A percentile compares a stretch with the other conserved stretches of the same genome.
Evolutionary conservation across 2,797 vertebrate genomes (phyloP).

Genomic region (Petrocephalus schoutedeni): DNA sequence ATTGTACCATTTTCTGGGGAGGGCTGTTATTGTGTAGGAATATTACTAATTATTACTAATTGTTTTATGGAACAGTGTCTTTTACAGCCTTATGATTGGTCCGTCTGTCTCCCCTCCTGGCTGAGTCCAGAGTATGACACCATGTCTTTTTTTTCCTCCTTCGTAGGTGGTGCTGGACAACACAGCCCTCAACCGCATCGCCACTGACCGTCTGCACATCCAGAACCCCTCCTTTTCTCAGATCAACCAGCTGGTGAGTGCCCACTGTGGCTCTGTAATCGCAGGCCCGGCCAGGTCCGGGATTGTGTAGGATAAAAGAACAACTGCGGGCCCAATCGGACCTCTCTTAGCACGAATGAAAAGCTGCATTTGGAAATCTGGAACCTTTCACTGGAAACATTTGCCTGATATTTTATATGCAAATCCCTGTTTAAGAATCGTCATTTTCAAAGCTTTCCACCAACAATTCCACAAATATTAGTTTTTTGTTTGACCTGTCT

Average conservation of each 20-base stretch:
- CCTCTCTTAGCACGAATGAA: neutral
- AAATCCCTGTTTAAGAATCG: neutral
- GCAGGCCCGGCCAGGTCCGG: neutral
- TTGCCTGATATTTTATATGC: neutral
- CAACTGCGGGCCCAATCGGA: neutral
- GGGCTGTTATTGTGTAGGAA: neutral
- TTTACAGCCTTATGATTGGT: neutral
- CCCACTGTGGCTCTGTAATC: neutral
- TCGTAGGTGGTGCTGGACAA: constrained; percentile 93
- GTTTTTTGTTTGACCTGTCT: neutral
- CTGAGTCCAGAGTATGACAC: neutral
- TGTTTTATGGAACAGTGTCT: neutral
- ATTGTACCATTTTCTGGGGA: neutral
- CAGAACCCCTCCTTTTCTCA: constrained; percentile 97
- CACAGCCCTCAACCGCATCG: constrained; percentile 90
- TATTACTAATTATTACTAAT: neutral
- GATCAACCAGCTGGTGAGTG: constrained; percentile 94
- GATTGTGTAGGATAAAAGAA: neutral
- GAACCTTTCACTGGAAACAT: neutral
- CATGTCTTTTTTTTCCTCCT: neutral
- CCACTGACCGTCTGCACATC: constrained; percentile 92
- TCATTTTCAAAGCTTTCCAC: neutral
- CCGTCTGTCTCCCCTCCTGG: neutral
- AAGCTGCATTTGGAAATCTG: neutral
- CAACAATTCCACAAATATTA: neutral